These are phyloP conservation scores for Fistularia tabacaria DNA, from an alignment of 2,797 vertebrate genomes.

Conservation along the genomic window DNA sequence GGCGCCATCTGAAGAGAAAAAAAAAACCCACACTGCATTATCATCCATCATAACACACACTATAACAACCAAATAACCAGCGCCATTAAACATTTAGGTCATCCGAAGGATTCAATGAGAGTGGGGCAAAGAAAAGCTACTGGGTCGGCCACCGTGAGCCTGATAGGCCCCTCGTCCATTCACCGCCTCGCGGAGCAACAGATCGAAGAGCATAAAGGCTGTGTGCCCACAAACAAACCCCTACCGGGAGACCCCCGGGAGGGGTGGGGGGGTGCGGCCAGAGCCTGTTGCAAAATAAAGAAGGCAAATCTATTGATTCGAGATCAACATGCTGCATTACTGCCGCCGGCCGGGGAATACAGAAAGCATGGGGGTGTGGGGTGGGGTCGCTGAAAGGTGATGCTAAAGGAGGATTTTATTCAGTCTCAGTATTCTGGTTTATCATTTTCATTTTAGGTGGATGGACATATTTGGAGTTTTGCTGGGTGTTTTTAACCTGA, in stretches of 20 bases:
- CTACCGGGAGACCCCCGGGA: conserved; percentile 43
- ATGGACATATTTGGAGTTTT: too few species aligned
- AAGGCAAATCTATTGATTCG: conserved; percentile 76
- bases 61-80: conserved; percentile 68
- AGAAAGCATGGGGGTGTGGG: conserved; percentile 25
- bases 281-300: conserved; percentile 44
- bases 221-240: conserved; percentile 63
- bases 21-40: conserved; percentile 53
- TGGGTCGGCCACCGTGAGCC: conserved; percentile 47
- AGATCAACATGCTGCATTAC: conserved; percentile 70
- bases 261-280: conserved; percentile 27
- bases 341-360: conserved; percentile 40
- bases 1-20: conserved; percentile 34
- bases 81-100: conserved; percentile 70
- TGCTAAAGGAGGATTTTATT: conserved; percentile 8
- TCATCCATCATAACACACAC: conserved; percentile 64
- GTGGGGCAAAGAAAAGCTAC: conserved; percentile 27
- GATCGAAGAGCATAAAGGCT: conserved; percentile 73
- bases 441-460: not conserved
- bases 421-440: too few species aligned
- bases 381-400: conserved; percentile 4
- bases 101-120: conserved; percentile 42
- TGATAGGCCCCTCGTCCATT: conserved; percentile 50
- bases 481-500: too few species aligned
- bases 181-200: conserved; percentile 51